Conservation (phyloP, 2,888 invertebrate species). For the Chrysodeixis includens region DNA sequence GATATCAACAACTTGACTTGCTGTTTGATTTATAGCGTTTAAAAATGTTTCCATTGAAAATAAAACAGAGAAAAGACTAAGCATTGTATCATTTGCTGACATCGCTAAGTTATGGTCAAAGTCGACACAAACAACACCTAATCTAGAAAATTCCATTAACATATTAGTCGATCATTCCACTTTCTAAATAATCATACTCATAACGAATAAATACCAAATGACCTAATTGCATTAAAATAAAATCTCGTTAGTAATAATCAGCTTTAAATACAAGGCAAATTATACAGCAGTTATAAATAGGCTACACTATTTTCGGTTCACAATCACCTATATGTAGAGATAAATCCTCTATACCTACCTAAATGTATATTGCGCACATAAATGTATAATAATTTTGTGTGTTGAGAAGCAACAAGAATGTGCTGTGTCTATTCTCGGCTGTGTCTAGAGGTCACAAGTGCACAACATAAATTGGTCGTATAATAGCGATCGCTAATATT, state of each 20-base stretch:
- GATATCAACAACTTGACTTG: not conserved
- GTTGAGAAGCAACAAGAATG: constrained; percentile 37
- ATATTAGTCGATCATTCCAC: not conserved
- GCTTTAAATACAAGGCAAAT: constrained; percentile 23
- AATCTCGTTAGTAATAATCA: constrained; percentile 21
- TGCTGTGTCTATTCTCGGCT: constrained; percentile 44
- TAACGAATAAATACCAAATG: not conserved
- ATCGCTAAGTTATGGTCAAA: too few species aligned
- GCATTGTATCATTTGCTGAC: too few species aligned
- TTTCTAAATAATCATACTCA: not conserved
- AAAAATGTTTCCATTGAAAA: not conserved
- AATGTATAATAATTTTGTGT: constrained; percentile 29
- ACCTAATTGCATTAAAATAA: constrained; percentile 17
- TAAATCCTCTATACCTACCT: constrained; percentile 17
- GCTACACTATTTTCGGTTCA: constrained; percentile 32
- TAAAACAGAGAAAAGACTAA: too few species aligned
- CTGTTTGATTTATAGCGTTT: not conserved
- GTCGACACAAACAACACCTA: too few species aligned
- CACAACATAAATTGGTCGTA: constrained; percentile 68
- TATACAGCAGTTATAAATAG: constrained; percentile 37
- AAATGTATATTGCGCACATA: constrained; percentile 5
- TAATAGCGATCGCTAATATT: constrained; percentile 68
- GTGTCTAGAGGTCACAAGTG: constrained; percentile 61
- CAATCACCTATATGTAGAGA: constrained; percentile 19
- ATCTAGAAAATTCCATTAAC: not conserved